phyloP scores from a whole-genome alignment of 2,113 vertebrate genomes.

The Hemicordylus capensis region DNA sequence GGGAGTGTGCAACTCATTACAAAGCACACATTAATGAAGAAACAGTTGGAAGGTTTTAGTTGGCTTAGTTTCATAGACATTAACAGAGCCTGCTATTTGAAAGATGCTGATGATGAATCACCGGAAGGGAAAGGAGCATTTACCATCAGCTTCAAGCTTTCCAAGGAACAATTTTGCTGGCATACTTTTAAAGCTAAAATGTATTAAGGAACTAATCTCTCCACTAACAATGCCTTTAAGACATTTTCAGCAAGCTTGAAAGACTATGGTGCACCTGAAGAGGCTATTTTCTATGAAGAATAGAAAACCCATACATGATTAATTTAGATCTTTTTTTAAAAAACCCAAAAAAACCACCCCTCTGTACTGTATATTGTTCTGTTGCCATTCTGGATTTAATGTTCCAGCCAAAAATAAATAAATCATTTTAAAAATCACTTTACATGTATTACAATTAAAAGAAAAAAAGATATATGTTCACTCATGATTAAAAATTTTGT shows the following conservation, averaged over 20 bases:
- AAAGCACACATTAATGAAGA: constrained; percentile 24
- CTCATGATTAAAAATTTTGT: constrained; percentile 11
- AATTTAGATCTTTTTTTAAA: neutral
- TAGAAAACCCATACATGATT: neutral
- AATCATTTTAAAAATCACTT: constrained; percentile 8
- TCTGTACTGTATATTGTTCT: neutral
- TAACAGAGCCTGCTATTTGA: constrained; percentile 3
- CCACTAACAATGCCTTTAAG: neutral
- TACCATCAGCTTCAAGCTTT: constrained; percentile 10
- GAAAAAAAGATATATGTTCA: neutral
- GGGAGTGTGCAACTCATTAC: neutral
- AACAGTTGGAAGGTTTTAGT: constrained; percentile 19
- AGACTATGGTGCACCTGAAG: neutral
- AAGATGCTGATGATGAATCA: constrained; percentile 17
- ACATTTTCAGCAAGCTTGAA: neutral
- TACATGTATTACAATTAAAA: neutral
- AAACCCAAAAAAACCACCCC: no score
- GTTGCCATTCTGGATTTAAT: neutral
- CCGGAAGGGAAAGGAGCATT: neutral
- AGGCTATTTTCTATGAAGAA: neutral
- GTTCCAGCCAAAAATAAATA: constrained; percentile 7
- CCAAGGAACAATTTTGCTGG: constrained; percentile 25
- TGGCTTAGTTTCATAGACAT: constrained; percentile 13
- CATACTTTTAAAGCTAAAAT: neutral
- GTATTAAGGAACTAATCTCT: neutral